Base-by-base conservation (phyloP, 2,888 invertebrate genomes). In the Blastobasis adustella region DNA sequence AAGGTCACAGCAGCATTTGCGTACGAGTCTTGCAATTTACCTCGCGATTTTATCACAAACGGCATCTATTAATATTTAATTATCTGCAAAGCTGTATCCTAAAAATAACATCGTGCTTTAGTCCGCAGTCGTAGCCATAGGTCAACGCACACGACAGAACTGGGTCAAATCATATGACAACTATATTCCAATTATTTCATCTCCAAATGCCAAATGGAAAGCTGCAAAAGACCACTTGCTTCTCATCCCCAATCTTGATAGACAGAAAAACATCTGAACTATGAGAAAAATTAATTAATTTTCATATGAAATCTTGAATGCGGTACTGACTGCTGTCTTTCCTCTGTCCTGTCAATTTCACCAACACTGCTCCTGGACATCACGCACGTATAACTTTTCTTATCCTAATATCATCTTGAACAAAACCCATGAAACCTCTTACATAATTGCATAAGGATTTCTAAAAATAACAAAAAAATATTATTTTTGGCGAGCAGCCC, bases 81-180 rank as follows among this genome's bases (percentile, higher is more conserved):
- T 82, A 85, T 80, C 86, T 83, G 86, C 88, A 85, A 83, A 83
- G 81, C 83, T 79, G 76, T 80, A 77, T 78, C 76, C 83, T 86
- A 87, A 84, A 87, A 86, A 87, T 87, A 87, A 82, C 86, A 81
- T 79, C 71, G 67, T 73, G 75, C 71, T 75, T 63, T 73, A 79
- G 73, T 86, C 87, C 85, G 84, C 84, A 85, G 81, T 81, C 82
- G 77, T 71, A 69, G 71, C 71, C 74, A 82, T 85, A 86, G 87
- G 89, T 89, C 89, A 87, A 82, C 82, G 85, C 80, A 83, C 82
- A 85, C 77, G 69, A 64, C 73, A 74, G 76, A 88, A 79, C 71
- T 89, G 86, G 88, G 88, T 89, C 88, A 89, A 79, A 84, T 76
- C 74, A 76, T 82, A 76, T 73, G 70, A 76, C 72, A 64, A 74